These are phyloP conservation scores for Antennarius striatus DNA, from an alignment of 2,113 vertebrate species.

Conservation along the genomic window DNA sequence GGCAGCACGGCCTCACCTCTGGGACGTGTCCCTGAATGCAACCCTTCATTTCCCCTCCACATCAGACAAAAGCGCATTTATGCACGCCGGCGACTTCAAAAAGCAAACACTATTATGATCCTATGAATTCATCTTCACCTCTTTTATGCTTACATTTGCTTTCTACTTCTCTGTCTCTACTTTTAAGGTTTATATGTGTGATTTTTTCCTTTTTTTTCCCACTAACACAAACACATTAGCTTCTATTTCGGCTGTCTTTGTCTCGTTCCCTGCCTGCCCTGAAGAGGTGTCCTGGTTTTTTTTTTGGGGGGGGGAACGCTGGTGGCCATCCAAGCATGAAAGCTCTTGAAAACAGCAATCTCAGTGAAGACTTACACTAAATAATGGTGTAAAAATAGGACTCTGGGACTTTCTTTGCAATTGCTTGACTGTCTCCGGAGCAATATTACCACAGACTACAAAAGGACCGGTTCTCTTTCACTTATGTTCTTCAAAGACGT, in stretches of 20 bases:
- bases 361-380: constrained; percentile 37
- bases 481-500: constrained; percentile 5
- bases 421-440: constrained; percentile 28
- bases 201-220: no score
- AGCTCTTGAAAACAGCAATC: constrained; percentile 49
- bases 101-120: no score
- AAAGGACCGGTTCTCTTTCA: constrained; percentile 18
- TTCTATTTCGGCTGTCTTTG: constrained; percentile 5
- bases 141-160: no score
- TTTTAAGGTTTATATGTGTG: no score
- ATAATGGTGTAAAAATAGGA: constrained; percentile 49
- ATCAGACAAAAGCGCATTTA: neutral
- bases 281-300: constrained; percentile 38
- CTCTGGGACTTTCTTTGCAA: constrained; percentile 27
- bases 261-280: constrained; percentile 16
- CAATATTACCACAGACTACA: constrained; percentile 39
- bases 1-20: neutral
- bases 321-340: constrained; percentile 22
- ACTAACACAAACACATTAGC: neutral
- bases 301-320: neutral
- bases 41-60: neutral
- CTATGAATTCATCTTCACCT: no score
- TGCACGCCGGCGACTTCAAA: no score
- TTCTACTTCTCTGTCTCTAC: neutral
- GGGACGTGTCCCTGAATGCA: neutral